Conservation (phyloP, 1,140 invertebrate genomes). For the Zaprionus davidi region DNA sequence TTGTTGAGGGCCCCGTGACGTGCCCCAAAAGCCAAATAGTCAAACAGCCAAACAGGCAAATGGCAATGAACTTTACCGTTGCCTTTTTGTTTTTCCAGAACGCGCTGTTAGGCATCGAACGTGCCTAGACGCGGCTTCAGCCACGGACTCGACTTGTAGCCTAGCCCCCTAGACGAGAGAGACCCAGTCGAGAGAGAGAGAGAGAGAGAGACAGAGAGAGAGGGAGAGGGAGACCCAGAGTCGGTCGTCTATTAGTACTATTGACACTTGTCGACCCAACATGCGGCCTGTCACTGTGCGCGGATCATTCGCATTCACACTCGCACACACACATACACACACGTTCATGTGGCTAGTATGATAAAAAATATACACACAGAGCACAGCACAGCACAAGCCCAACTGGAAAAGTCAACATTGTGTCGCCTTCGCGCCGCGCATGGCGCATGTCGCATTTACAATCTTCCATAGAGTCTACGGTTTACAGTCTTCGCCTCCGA, state of each 20-base stretch:
- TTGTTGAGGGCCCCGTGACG: constrained; percentile 38
- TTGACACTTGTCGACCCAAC: constrained; percentile 80
- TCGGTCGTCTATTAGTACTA: constrained; percentile 76
- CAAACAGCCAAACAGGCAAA: constrained; percentile 50
- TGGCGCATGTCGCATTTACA: constrained; percentile 49
- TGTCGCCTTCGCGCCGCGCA: constrained; percentile 50
- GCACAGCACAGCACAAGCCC: constrained; percentile 27
- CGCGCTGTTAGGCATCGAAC: constrained; percentile 29
- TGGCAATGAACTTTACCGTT: constrained; percentile 81
- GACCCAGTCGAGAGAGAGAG: neutral
- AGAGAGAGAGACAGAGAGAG: no score
- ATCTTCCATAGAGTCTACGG: constrained; percentile 18
- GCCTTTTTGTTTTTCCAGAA: constrained; percentile 51
- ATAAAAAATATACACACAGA: constrained; percentile 25
- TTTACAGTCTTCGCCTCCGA: constrained; percentile 18
- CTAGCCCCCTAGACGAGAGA: constrained; percentile 28
- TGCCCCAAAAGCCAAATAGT: constrained; percentile 54
- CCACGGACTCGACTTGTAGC: constrained; percentile 3
- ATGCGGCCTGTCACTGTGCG: constrained; percentile 72
- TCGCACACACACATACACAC: constrained; percentile 38
- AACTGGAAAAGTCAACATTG: constrained; percentile 76
- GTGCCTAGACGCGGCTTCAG: constrained; percentile 40
- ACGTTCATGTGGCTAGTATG: constrained; percentile 39
- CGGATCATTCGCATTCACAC: constrained; percentile 63
- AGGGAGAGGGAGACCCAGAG: neutral